Base-by-base conservation (phyloP, 1,140 invertebrate species). In the Cyrtorhinus lividipennis region DNA sequence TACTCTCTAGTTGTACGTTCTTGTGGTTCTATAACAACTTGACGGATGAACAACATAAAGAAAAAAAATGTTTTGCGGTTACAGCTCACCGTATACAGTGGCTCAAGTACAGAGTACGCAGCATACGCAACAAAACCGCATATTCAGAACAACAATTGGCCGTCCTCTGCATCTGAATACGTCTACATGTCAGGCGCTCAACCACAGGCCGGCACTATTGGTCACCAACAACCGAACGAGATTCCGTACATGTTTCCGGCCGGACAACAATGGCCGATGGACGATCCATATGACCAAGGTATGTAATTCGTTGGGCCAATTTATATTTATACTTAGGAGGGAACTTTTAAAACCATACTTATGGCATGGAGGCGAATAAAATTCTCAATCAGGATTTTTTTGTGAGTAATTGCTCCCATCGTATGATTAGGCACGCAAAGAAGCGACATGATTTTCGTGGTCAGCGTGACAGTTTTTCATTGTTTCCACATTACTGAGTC, bases 211-310 rank as follows among this genome's bases (percentile, higher is more conserved):
- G 30, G n/a, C 18, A 30, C 60, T 23, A 24, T 56, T 15, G 63
- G 65, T n/a, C 64, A 64, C 44, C 62, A 66, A 25, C 48, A 26
- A 38, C 58, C 64, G 20, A 60, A 61, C 15, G 46, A 58, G 13
- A 27, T 64, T 1, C 56, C 22, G 10, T 25, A 27, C 24, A 26
- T 27, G 27, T 59, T 59, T 30, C 27, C 24, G 2, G 13, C 24
- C 38, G n/a, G n/a, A 8, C 58, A 59, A 23, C 24, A 26, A 20
- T 58, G 24, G 45, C 65, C 1, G 65, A 24, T 65, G n/a, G 68
- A 69, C 15, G 66, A 67, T 10, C 62, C 63, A 13, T 69, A 69
- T 27, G 68, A 69, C 30, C 65, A 58, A 13, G 67, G 68, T 69
- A 56, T 62, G 68, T 62, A 20, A 58, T 20, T 63, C 13, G 44